Conservation (phyloP, 2,888 invertebrate species). For the Nephrotoma flavescens region DNA sequence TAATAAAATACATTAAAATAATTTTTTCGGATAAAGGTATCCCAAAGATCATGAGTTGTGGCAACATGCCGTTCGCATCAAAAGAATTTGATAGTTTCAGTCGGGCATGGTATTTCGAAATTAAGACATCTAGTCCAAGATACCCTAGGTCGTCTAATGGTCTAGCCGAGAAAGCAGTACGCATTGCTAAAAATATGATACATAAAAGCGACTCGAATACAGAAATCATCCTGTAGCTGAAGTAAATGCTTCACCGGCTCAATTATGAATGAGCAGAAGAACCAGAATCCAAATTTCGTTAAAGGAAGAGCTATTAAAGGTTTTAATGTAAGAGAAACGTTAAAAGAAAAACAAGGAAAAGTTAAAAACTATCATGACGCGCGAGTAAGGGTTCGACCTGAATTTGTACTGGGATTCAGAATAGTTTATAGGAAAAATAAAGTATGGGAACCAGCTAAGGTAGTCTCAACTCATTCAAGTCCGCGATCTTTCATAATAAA, state of each 20-base stretch:
- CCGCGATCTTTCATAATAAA: too few relatives aligned
- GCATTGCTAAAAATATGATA: neutral
- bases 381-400: too few relatives aligned
- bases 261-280: neutral
- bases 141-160: neutral
- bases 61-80: conserved; percentile 4
- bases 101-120: neutral
- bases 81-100: neutral
- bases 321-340: neutral
- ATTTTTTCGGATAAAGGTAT: conserved; percentile 10
- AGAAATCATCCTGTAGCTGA: neutral
- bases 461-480: too few relatives aligned
- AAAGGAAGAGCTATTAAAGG: neutral
- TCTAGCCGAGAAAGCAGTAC: neutral
- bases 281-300: neutral
- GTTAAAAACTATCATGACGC: neutral
- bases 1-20: conserved; percentile 9
- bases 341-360: neutral
- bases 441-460: too few relatives aligned
- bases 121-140: neutral
- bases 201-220: neutral
- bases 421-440: too few relatives aligned
- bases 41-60: neutral
- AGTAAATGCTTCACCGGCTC: neutral
- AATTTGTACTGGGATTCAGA: too few relatives aligned